Conservation (phyloP, 2,888 invertebrate species). For the Drosophila austrosaltans region DNA sequence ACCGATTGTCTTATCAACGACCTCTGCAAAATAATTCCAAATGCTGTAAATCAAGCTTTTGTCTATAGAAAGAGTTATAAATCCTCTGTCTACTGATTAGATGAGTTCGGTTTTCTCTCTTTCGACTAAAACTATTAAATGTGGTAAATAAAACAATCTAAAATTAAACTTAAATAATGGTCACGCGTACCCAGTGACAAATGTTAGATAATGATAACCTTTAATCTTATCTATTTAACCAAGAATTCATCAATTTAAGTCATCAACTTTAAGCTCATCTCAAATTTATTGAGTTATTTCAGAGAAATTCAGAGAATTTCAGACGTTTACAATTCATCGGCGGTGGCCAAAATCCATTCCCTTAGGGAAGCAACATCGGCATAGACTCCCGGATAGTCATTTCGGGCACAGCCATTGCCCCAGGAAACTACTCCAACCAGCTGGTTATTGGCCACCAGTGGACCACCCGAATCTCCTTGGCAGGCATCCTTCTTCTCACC, state of each 20-base stretch:
- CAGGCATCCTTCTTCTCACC: conserved; percentile 79
- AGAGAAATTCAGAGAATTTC: conserved; percentile 29
- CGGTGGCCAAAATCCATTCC: conserved; percentile 60
- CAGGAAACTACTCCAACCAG: conserved; percentile 82
- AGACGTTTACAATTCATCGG: conserved; percentile 45
- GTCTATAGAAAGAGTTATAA: conserved; percentile 30
- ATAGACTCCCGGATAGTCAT: conserved; percentile 81
- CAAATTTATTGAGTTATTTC: conserved; percentile 18
- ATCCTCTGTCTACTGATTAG: conserved; percentile 47
- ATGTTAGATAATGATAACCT: neutral
- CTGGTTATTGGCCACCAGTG: conserved; percentile 68
- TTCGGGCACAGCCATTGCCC: conserved; percentile 81
- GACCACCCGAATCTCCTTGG: conserved; percentile 83
- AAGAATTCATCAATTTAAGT: neutral
- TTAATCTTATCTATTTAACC: too few species aligned
- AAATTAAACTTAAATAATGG: conserved; percentile 1
- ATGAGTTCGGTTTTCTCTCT: neutral
- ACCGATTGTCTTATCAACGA: conserved; percentile 28
- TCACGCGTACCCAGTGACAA: neutral
- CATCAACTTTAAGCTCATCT: neutral
- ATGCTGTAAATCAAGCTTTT: conserved; percentile 30
- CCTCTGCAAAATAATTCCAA: conserved; percentile 40
- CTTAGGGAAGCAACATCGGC: conserved; percentile 65
- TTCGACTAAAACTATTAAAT: neutral
- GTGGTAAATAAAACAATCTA: conserved; percentile 1